Evolutionary conservation across 2,888 invertebrate species (phyloP), one percentile per base, ranked within the genome.

Genomic region (Tetragnatha montana): DNA sequence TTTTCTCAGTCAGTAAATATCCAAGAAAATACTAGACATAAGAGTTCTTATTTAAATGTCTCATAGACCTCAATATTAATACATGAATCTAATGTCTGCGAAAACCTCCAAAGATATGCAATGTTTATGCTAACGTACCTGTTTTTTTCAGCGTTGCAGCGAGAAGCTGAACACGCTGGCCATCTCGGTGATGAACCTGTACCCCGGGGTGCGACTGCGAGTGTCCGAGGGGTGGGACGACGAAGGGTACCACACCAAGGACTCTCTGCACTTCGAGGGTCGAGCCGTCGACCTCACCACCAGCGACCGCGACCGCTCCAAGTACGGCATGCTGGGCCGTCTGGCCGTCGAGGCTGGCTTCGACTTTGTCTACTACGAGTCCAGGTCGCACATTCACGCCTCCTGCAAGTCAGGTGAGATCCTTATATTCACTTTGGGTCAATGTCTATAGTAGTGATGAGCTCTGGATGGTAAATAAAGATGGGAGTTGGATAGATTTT

Each of bases 311-410:
- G 98, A 98, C 94, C 95, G 96, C 91, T 95, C 97, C 94, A 98
- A 98, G 95, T 97, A 98, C 94, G 98, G 98, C 92, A 97, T 98
- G 97, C 95, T 99, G 93, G 99, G 98, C 76, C 95, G 98, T 91
- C 95, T 99, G 87, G 99, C 99, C 0, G 97, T 98, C 90, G 98
- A 98, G 94, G 98, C 98, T 49, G 98, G 98, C 93, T 99, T 99
- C 95, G 98, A 99, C 95, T 99, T 98, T 98, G 99, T 99, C 91
- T 98, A 97, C 95, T 99, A 98, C 94, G 98, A 98, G 94, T 97
- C 97, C 93, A 95, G 98, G 92, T 96, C 97, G 19, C 97, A 98
- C 94, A 98, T 99, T 93, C 98, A 99, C 94, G 98, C 98, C 94
- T 98, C 98, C 91, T 98, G 98, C 91, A 98, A 98, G 95, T 98